phyloP scores from a whole-genome alignment of 1,140 invertebrate species.

The Ctenoplectra terminalis region DNA sequence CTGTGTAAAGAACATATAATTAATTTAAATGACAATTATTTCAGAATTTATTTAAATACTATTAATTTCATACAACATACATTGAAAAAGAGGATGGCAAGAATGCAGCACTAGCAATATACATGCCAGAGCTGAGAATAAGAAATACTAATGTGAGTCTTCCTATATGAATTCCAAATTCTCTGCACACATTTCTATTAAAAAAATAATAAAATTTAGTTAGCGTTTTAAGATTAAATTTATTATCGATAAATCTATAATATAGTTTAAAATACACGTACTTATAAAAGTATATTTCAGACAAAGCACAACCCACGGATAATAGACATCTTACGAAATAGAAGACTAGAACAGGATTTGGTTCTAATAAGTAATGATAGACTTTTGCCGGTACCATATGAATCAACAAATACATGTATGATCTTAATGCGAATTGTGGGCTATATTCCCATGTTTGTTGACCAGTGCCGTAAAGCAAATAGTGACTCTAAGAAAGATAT shows the following conservation, averaged over 20 bases:
- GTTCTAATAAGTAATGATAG: slow-evolving; percentile 89
- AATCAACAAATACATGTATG: slow-evolving; percentile 94
- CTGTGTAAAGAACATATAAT: slow-evolving; percentile 71
- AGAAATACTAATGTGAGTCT: slow-evolving; percentile 92
- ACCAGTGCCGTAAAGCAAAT: slow-evolving; percentile 92
- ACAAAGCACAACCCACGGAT: slow-evolving; percentile 90
- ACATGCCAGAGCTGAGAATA: slow-evolving; percentile 95
- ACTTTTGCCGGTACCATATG: slow-evolving; percentile 94
- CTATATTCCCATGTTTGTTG: slow-evolving; percentile 99
- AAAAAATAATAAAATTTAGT: slow-evolving; percentile 71
- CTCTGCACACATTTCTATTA: slow-evolving; percentile 91
- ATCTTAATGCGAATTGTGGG: slow-evolving; percentile 95
- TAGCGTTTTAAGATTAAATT: neutral
- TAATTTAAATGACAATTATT: slow-evolving; percentile 33
- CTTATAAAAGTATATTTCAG: slow-evolving; percentile 98
- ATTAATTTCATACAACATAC: slow-evolving; percentile 82
- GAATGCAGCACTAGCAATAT: slow-evolving; percentile 94
- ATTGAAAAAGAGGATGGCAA: slow-evolving; percentile 97
- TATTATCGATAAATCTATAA: neutral
- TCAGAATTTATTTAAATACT: slow-evolving; percentile 36
- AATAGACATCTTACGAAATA: slow-evolving; percentile 94
- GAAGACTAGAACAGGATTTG: slow-evolving; percentile 93
- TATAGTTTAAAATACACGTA: slow-evolving; percentile 81
- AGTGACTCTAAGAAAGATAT: slow-evolving; percentile 88
- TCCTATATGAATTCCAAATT: slow-evolving; percentile 95